Evolutionary conservation across 2,113 vertebrate genomes (phyloP), one percentile per base, ranked within the genome.

Genomic region (Hyaena hyaena): DNA sequence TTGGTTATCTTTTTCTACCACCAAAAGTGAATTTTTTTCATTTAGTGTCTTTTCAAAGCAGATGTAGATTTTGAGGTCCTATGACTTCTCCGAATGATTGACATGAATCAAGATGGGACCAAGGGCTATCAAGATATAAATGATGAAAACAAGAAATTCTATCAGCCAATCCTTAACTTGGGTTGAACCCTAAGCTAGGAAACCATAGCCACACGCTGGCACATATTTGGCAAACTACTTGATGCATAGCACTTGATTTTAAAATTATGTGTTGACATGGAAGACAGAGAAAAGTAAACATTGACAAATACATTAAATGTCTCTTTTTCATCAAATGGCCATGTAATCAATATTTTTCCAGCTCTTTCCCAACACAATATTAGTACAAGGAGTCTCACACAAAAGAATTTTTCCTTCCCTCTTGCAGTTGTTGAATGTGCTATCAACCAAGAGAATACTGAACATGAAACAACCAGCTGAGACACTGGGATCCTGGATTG

Each of bases 21-120:
- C n/a, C 31, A 71, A 53, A 87, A 48, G 53, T 33, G 48, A 90
- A 82, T 61, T 80, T 95, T 19, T 86, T 94, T 92, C 39, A 88
- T 76, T 92, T 61, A 83, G 53, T 65, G 9, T 69, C 68, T 92
- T 23, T 83, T 39, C 33, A 92, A 86, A 94, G 84, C n/a, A 96
- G n/a, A 76, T 79, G 21, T 35, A 68, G 84, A 80, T 83, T 96
- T 89, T 90, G 39, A 94, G 45, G 80, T 48, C 4, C 39, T 87
- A 8, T 89, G 39, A 7, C 14, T 96, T 88, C 69, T 91, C 53
- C 88, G 31, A 65, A 88, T 87, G 50, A 88, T 4, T 93, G 35
- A 66, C 48, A 68, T 55, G 24, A 95, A 83, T 7, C 53, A 45
- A 95, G 10, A 63, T 74, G 55, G 39, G 55, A 66, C 16, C 7